These are phyloP conservation scores for Drosophila melanosoma DNA, from an alignment of 2,888 invertebrate species.

Conservation along the genomic window DNA sequence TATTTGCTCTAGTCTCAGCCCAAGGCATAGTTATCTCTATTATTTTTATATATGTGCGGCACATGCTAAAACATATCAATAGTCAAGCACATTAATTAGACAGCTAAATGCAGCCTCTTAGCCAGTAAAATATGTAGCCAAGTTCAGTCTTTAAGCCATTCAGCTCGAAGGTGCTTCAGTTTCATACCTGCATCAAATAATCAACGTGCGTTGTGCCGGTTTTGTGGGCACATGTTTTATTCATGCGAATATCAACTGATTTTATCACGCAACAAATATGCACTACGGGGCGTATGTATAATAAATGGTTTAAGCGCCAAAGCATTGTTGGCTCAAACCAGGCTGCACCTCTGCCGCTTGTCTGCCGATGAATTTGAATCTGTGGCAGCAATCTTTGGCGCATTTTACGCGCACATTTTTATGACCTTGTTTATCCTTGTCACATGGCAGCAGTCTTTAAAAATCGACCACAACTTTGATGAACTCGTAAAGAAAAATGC, in stretches of 20 bases:
- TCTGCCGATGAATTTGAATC: conserved; percentile 57
- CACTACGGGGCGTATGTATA: conserved; percentile 79
- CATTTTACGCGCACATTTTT: conserved; percentile 60
- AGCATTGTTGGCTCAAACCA: conserved; percentile 54
- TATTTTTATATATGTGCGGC: neutral
- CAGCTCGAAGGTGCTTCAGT: neutral
- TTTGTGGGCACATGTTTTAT: conserved; percentile 66
- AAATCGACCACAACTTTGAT: conserved; percentile 76
- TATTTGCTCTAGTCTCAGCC: neutral
- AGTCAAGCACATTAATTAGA: conserved; percentile 3
- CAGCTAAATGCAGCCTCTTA: neutral
- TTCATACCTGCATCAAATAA: conserved; percentile 53
- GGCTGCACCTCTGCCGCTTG: conserved; percentile 24
- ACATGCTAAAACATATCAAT: neutral
- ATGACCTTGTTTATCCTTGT: conserved; percentile 80
- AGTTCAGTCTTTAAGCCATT: neutral
- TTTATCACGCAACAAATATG: conserved; percentile 82
- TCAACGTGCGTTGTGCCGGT: conserved; percentile 9
- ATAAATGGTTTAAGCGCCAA: conserved; percentile 59
- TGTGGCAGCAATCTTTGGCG: conserved; percentile 62
- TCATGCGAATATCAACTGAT: conserved; percentile 76
- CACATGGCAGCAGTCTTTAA: conserved; percentile 69
- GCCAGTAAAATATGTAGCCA: neutral
- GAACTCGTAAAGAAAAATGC: conserved; percentile 71
- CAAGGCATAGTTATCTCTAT: neutral